Percentiles rank a stretch among this genome's conserved stretches.
Evolutionary conservation across 2,888 invertebrate species (phyloP).

Genomic region (Drosophila emarginata): DNA sequence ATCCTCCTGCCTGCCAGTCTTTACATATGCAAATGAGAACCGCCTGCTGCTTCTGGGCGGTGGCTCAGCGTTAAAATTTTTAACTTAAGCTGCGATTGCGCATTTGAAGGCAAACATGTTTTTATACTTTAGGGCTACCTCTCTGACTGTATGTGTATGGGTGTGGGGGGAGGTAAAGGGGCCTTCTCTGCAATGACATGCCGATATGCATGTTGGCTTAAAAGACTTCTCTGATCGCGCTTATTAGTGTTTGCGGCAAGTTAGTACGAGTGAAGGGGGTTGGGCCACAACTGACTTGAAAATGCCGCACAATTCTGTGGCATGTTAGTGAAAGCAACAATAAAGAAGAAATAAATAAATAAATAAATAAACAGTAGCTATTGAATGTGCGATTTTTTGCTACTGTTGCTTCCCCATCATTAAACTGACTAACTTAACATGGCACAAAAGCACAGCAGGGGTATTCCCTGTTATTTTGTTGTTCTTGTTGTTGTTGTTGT

Average conservation of each 20-base stretch:
- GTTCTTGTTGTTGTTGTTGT: slow-evolving; percentile 37
- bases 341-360: not conserved
- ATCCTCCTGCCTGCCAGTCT: slow-evolving; percentile 10
- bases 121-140: slow-evolving; percentile 81
- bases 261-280: not conserved
- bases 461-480: slow-evolving; percentile 1
- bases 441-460: slow-evolving; percentile 34
- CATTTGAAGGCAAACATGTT: slow-evolving; percentile 82
- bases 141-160: not conserved
- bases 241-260: slow-evolving; percentile 69
- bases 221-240: slow-evolving; percentile 82
- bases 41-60: slow-evolving; percentile 77
- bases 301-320: not conserved
- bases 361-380: slow-evolving; percentile 47
- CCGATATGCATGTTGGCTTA: slow-evolving; percentile 80
- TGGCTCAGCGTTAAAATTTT: slow-evolving; percentile 67
- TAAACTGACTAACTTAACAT: slow-evolving; percentile 16
- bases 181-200: slow-evolving; percentile 68
- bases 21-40: slow-evolving; percentile 47
- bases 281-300: not conserved
- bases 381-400: slow-evolving; percentile 2
- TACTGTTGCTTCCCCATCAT: slow-evolving; percentile 38
- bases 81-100: slow-evolving; percentile 79
- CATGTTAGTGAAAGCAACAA: not conserved
- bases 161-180: slow-evolving; percentile 19